phyloP scores from a whole-genome alignment of 2,888 invertebrate genomes.

The Agrotis clavis region DNA sequence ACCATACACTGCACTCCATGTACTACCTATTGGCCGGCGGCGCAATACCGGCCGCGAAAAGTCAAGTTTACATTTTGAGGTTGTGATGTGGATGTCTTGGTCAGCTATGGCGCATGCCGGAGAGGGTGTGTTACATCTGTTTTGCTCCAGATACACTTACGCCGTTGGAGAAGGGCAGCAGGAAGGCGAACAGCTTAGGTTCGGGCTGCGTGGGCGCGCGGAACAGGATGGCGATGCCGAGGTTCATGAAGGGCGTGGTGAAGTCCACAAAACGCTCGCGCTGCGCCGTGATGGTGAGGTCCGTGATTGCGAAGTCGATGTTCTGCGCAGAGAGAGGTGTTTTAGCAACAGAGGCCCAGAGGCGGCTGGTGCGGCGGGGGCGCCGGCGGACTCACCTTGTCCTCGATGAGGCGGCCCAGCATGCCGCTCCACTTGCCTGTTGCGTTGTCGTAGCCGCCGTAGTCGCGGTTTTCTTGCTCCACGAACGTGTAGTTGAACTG shows the following conservation, averaged over 20 bases:
- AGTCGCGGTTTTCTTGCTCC: conserved; percentile 93
- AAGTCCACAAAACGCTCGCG: conserved; percentile 97
- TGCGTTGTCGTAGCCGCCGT: conserved; percentile 92
- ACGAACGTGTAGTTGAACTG: conserved; percentile 96
- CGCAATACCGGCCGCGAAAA: too few species aligned
- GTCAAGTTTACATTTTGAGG: too few species aligned
- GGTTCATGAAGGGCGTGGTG: conserved; percentile 98
- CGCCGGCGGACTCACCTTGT: conserved; percentile 83
- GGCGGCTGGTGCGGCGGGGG: too few species aligned
- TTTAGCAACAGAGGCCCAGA: too few species aligned
- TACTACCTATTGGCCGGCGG: too few species aligned
- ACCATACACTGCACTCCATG: too few species aligned
- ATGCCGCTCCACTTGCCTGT: conserved; percentile 94
- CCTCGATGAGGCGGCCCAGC: conserved; percentile 93
- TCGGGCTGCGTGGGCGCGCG: conserved; percentile 95
- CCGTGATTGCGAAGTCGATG: conserved; percentile 97
- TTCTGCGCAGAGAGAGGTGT: conserved; percentile 88
- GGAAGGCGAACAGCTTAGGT: conserved; percentile 97
- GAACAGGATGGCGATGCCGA: conserved; percentile 97
- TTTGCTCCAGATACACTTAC: conserved; percentile 66
- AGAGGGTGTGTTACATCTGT: too few species aligned
- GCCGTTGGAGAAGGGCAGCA: conserved; percentile 96
- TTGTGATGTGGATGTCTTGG: too few species aligned
- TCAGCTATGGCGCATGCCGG: too few species aligned
- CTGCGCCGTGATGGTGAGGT: conserved; percentile 97